Percentiles rank a stretch among this genome's conserved stretches.
Evolutionary conservation across 2,113 vertebrate genomes (phyloP).

Genomic region (Haemorhous mexicanus): DNA sequence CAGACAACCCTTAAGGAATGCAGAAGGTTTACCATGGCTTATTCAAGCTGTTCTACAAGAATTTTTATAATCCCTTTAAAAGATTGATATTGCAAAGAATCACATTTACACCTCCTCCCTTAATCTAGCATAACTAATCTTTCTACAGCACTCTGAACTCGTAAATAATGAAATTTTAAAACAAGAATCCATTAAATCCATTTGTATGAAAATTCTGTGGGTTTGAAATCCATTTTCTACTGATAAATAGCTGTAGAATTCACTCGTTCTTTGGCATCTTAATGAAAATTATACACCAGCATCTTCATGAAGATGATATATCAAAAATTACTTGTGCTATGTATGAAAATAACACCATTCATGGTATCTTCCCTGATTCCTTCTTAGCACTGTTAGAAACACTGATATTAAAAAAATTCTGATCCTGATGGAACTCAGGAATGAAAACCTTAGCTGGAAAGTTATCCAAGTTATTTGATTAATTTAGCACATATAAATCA

Average conservation of each 20-base stretch:
- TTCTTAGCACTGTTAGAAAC: neutral
- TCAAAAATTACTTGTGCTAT: neutral
- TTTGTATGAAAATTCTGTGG: neutral
- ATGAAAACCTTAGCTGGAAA: constrained; percentile 38
- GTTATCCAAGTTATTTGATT: constrained; percentile 17
- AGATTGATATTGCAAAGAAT: neutral
- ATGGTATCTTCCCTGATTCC: neutral
- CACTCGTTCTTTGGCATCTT: neutral
- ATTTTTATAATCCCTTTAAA: neutral
- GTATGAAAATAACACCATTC: neutral
- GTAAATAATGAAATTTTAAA: neutral
- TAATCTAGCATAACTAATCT: neutral
- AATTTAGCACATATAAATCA: neutral
- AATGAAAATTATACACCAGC: neutral
- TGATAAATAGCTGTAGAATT: neutral
- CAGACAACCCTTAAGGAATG: neutral
- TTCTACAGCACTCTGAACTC: neutral
- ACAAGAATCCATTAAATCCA: neutral
- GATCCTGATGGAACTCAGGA: neutral
- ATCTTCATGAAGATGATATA: neutral
- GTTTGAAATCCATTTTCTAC: neutral
- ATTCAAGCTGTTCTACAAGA: neutral
- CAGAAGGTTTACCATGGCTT: neutral
- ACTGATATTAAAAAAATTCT: neutral
- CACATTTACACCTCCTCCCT: neutral